Conservation (phyloP, 2,888 invertebrate genomes). For the Oegoconia quadripuncta region DNA sequence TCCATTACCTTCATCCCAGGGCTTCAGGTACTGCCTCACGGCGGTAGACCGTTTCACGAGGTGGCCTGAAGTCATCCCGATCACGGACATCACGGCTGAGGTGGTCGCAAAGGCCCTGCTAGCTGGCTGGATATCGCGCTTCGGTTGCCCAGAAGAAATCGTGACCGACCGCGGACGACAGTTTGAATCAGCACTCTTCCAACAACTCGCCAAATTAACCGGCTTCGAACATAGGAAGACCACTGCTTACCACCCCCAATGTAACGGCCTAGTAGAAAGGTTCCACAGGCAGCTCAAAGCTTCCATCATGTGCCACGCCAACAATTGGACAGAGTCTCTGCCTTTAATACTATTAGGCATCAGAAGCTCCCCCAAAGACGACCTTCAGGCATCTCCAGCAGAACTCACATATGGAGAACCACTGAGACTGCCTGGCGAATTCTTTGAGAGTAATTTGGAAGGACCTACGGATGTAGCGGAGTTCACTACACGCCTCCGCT, state of each 20-base stretch:
- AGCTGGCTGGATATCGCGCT: conserved; percentile 47
- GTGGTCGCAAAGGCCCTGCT: conserved; percentile 40
- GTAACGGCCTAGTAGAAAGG: conserved; percentile 24
- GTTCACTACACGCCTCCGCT: conserved; percentile 13
- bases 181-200: conserved; percentile 27
- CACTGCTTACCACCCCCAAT: conserved; percentile 25
- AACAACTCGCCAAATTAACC: conserved; percentile 8
- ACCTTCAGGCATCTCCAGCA: conserved; percentile 15
- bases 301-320: conserved; percentile 28
- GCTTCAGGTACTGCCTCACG: conserved; percentile 26
- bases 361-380: conserved; percentile 19
- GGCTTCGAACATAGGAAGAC: conserved; percentile 17
- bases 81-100: conserved; percentile 41
- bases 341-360: conserved; percentile 21
- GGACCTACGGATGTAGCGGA: conserved; percentile 11
- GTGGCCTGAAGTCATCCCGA: conserved; percentile 44
- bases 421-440: conserved; percentile 17
- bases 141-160: conserved; percentile 40
- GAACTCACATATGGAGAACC: conserved; percentile 27
- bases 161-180: conserved; percentile 32
- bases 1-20: conserved; percentile 20
- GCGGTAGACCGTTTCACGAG: conserved; percentile 34
- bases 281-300: conserved; percentile 24
- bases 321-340: conserved; percentile 18
- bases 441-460: conserved; percentile 6